Conservation (phyloP, 2,888 invertebrate species). For the Amiota mariae region DNA sequence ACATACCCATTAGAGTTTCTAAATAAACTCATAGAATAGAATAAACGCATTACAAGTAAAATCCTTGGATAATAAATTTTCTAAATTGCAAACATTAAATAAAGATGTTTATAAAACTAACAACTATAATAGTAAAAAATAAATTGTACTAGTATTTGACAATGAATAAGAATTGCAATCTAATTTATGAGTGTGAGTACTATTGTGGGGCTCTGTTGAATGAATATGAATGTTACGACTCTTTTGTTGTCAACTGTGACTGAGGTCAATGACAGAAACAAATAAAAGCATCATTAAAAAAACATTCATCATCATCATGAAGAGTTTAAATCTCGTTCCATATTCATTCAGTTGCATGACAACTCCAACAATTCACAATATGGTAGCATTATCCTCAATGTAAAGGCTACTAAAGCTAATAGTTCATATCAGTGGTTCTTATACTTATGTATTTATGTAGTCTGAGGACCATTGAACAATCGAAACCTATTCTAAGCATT, state of each 20-base stretch:
- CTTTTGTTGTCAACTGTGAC: conserved; percentile 52
- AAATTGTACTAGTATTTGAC: too few relatives aligned
- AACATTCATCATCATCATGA: conserved; percentile 15
- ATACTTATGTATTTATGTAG: too few relatives aligned
- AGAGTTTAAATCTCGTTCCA: background rate
- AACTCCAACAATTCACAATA: conserved; percentile 36
- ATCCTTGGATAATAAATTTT: conserved; percentile 65
- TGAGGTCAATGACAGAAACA: conserved; percentile 37
- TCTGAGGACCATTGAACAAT: too few relatives aligned
- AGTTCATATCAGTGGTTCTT: conserved; percentile 1
- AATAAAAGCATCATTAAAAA: conserved; percentile 27
- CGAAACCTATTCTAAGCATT: too few relatives aligned
- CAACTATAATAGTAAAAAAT: conserved; percentile 13
- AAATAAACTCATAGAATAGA: background rate
- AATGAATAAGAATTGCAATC: background rate
- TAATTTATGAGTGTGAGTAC: background rate
- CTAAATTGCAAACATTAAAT: conserved; percentile 66
- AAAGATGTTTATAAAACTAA: conserved; percentile 46
- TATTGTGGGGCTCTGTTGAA: background rate
- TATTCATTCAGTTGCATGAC: conserved; percentile 10
- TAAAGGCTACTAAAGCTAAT: background rate
- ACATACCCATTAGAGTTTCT: background rate
- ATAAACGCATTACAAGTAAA: conserved; percentile 45
- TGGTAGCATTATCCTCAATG: too few relatives aligned
- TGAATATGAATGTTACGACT: background rate